Evolutionary conservation across 2,797 vertebrate genomes (phyloP).

Genomic region (Anolis apletophallus): DNA sequence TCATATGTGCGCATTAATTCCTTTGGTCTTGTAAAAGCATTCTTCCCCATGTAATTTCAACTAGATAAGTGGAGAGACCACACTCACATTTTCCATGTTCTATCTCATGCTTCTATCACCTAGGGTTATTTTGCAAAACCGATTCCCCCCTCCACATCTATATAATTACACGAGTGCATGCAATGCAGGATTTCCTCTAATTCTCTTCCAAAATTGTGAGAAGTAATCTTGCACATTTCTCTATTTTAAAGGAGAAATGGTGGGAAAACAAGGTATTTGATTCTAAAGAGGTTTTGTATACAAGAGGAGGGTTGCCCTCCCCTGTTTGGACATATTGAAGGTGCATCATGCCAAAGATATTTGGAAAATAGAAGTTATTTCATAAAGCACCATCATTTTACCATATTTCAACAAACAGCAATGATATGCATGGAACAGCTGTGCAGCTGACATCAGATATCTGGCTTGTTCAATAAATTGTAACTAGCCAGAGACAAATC

Average conservation of each 20-base stretch:
- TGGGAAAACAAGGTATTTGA: not conserved
- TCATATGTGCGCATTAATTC: not conserved
- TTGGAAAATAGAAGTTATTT: not conserved
- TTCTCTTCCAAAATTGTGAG: too few relatives aligned
- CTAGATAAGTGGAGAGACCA: not conserved
- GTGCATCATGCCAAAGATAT: too few relatives aligned
- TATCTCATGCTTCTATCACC: not conserved
- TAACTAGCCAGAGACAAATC: not conserved
- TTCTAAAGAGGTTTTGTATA: too few relatives aligned
- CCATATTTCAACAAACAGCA: not conserved
- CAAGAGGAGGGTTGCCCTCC: too few relatives aligned
- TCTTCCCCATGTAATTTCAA: not conserved
- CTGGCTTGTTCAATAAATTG: conserved; percentile 19
- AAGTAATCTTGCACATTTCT: too few relatives aligned
- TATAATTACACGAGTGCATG: not conserved
- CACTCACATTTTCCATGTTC: not conserved
- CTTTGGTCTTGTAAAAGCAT: not conserved
- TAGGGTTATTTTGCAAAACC: not conserved
- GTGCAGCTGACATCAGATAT: not conserved
- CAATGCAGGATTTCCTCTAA: too few relatives aligned
- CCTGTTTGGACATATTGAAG: too few relatives aligned
- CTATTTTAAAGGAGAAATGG: too few relatives aligned
- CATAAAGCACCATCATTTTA: not conserved
- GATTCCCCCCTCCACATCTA: not conserved
- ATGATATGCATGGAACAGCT: not conserved